Evolutionary conservation across 2,113 vertebrate species (phyloP), one percentile per base, ranked within the genome.

Genomic region (Dicrurus megarhynchus): DNA sequence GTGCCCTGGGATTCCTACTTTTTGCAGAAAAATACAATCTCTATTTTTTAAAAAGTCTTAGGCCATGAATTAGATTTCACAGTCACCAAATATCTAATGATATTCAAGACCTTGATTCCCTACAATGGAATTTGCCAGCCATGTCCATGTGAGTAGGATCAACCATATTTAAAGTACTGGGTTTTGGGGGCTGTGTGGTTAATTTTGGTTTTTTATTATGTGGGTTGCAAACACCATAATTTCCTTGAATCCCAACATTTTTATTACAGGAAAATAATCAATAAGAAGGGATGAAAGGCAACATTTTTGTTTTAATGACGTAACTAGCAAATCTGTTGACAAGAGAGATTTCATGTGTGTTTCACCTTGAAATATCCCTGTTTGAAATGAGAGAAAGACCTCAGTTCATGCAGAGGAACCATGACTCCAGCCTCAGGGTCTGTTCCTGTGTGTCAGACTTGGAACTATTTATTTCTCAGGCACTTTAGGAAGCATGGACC

Each of bases 81-180:
- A 42, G 22, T 37, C 7, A 6, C 9, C 4, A 11, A 81, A 50
- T n/a, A 3, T 9, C 8, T 55, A 9, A 56, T 28, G 8, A 26
- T 16, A 6, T 46, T 3, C 2, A 27, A 83, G 57, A 9, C 21
- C 19, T 13, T 27, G 37, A 56, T 52, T 49, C 22, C 9, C 7
- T 41, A 28, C 0, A 0, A 27, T 27, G 9, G 12, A 80, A 50
- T 67, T 87, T 77, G 3, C 18, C 4, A 11, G 4, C 9, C 6
- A 7, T 1, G 0, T 41, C n/a, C 0, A 0, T 41, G 11, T 24
- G 30, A 26, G 9, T 22, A n/a, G 7, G 10, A 57, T 39, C 18
- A 50, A 32, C 4, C 5, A 10, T 41, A 32, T 89, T 57, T 35
- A 37, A 50, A 68, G 4, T 41, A 47, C 4, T 71, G 19, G 6